These are phyloP conservation scores for Hydra vulgaris DNA, from an alignment of 30 jellyfish, hydroid and myxozoan species.

Conservation along the genomic window DNA sequence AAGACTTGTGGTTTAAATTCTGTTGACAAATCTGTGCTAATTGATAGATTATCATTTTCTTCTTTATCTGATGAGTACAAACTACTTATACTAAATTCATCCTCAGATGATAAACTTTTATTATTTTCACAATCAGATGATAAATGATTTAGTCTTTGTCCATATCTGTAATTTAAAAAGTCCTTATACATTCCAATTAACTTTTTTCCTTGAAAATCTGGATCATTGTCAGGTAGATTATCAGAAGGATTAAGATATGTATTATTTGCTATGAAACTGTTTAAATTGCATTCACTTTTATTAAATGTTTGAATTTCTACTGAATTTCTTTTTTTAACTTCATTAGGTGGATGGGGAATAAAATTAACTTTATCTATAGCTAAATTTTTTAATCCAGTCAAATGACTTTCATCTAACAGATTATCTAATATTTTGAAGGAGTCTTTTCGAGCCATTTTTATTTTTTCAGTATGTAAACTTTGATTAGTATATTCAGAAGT, in stretches of 20 bases:
- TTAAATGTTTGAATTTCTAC: background rate
- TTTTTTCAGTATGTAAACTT: background rate
- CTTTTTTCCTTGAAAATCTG: background rate
- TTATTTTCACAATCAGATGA: background rate
- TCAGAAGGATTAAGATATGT: background rate
- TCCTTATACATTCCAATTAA: slow-evolving; percentile 23
- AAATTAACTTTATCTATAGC: background rate
- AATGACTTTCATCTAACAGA: background rate
- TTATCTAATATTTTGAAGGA: too few species aligned
- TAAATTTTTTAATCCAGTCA: background rate
- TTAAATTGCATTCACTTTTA: background rate
- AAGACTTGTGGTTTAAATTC: slow-evolving; percentile 53
- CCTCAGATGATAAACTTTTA: slow-evolving; percentile 6
- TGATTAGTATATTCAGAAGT: background rate
- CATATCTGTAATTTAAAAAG: slow-evolving; percentile 19
- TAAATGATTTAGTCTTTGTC: background rate
- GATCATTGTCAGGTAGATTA: background rate
- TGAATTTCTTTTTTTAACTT: background rate
- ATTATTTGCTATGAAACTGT: background rate
- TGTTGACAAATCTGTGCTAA: background rate
- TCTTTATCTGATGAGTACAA: slow-evolving; percentile 40
- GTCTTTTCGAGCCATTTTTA: too few species aligned
- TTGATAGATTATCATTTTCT: slow-evolving; percentile 23
- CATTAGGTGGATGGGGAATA: slow-evolving; percentile 28
- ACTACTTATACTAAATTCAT: slow-evolving; percentile 42